These are phyloP conservation scores for Sarcophaga bullata DNA, from an alignment of 1,140 invertebrate genomes.

Conservation along the genomic window DNA sequence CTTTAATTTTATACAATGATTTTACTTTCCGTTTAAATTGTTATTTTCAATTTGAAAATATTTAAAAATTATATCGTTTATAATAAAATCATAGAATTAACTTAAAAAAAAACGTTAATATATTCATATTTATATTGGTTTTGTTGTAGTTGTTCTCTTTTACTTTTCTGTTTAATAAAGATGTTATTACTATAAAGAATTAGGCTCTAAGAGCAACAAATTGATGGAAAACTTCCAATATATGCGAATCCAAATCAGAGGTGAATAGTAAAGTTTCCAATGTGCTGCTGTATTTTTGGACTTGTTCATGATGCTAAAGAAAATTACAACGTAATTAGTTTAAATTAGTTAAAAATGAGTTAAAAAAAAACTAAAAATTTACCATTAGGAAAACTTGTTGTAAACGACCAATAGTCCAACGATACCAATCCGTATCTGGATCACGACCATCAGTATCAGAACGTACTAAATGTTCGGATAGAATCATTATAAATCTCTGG, in stretches of 20 bases:
- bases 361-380: slow-evolving; percentile 55
- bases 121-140: not conserved
- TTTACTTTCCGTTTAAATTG: slow-evolving; percentile 8
- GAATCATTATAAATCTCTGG: slow-evolving; percentile 97
- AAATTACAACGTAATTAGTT: not conserved
- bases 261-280: slow-evolving; percentile 95
- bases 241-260: slow-evolving; percentile 94
- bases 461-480: slow-evolving; percentile 94
- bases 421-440: slow-evolving; percentile 96
- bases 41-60: slow-evolving; percentile 39
- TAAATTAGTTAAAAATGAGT: not conserved
- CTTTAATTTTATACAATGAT: not conserved
- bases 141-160: not conserved
- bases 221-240: slow-evolving; percentile 96
- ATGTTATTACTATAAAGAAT: slow-evolving; percentile 5
- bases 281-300: slow-evolving; percentile 96
- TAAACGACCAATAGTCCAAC: slow-evolving; percentile 93
- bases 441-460: slow-evolving; percentile 94
- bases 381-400: slow-evolving; percentile 96
- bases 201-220: slow-evolving; percentile 76
- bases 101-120: not conserved
- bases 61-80: not conserved
- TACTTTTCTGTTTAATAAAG: not conserved
- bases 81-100: not conserved
- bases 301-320: slow-evolving; percentile 94